phyloP scores from a whole-genome alignment of 2,888 invertebrate genomes.

The Spialia ferax region DNA sequence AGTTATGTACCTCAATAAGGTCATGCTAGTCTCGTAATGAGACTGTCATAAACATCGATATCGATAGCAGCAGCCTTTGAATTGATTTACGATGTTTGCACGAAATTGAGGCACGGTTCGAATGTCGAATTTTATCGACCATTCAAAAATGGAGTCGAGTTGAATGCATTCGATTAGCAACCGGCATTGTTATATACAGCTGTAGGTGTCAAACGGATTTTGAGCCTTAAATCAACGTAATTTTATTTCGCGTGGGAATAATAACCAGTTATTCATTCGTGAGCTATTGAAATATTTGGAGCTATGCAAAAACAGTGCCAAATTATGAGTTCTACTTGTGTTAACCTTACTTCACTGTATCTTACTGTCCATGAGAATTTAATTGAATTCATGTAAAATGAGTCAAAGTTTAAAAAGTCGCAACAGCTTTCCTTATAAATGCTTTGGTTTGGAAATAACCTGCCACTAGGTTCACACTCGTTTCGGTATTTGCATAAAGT shows the following conservation, averaged over 20 bases:
- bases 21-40: conserved; percentile 65
- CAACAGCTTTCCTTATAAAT: conserved; percentile 5
- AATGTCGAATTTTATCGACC: conserved; percentile 79
- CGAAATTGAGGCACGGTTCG: conserved; percentile 72
- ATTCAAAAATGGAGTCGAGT: conserved; percentile 73
- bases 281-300: not conserved
- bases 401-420: not conserved
- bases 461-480: conserved; percentile 29
- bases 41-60: conserved; percentile 66
- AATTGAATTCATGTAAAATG: not conserved
- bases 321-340: too few species aligned
- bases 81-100: conserved; percentile 82
- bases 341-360: not conserved
- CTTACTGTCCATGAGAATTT: not conserved
- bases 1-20: conserved; percentile 73
- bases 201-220: conserved; percentile 58
- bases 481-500: conserved; percentile 28
- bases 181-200: conserved; percentile 59
- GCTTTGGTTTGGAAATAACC: conserved; percentile 31
- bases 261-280: not conserved
- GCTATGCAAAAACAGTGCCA: not conserved
- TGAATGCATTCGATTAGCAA: conserved; percentile 69
- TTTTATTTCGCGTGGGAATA: conserved; percentile 1
- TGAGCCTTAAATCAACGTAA: conserved; percentile 2
- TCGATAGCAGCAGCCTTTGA: conserved; percentile 64